Evolutionary conservation across 2,113 vertebrate species (phyloP), one percentile per base, ranked within the genome.

Genomic region (Tragelaphus buxtoni): DNA sequence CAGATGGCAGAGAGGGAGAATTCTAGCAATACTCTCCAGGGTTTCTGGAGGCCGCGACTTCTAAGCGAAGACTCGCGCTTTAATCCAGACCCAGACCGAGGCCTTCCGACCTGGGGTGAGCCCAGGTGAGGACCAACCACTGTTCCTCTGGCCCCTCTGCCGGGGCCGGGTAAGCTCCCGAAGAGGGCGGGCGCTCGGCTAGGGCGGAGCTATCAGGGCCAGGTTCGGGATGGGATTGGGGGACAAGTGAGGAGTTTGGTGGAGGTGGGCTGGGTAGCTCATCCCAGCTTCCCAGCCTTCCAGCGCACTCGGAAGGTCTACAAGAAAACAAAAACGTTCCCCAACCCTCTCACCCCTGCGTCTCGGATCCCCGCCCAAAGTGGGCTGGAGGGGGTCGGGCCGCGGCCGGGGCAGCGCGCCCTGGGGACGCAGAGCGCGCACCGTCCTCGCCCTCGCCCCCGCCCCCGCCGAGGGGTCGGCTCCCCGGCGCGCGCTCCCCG

Each of bases 401-500:
- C 58, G 30, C 13, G 5, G 20, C 39, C 18, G 39, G 0, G 22
- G 55, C 55, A 16, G 74, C 76, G 39, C 74, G 8, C 55, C 47
- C 55, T 4, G 45, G 4, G 28, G 51, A 12, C 55, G 4, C n/a
- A 22, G 65, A 56, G 77, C 80, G 55, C 83, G 88, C 74, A 1
- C 55, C 32, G 22, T 53, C 55, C 76, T 28, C 35, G 55, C 22
- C 63, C 39, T 60, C 32, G 6, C 39, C 35, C 13, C 56, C 24
- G 12, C 65, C 63, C 28, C 17, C 9, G 81, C 97, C 7, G 1
- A 14, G 42, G 30, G 51, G 77, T 72, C 58, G n/a, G 81, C 63
- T 53, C 35, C 30, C 88, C 6, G 12, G 55, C 32, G 45, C 82
- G 84, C 86, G 65, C 81, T 83, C 90, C 86, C 96, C 60, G 56